Base-by-base conservation (phyloP, 2,113 vertebrate genomes). In the Tachuris rubrigastra region DNA sequence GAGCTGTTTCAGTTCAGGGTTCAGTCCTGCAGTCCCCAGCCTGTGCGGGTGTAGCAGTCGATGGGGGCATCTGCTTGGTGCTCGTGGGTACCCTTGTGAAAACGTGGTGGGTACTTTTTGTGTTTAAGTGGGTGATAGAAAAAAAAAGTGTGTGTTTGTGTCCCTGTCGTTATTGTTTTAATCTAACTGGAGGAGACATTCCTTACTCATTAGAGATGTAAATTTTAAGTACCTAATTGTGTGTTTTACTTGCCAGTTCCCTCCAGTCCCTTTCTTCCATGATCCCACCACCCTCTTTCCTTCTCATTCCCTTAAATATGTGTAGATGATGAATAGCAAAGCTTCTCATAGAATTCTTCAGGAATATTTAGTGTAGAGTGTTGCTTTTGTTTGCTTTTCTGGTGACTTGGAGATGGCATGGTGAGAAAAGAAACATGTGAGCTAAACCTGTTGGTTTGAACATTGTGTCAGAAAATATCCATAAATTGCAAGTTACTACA, bases 371-470 rank as follows among this genome's bases (percentile, higher is more conserved):
- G 85, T 82, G 90, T 90, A 85, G 84, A 90, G 94, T 94, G 96
- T 97, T 95, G 94, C 89, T 95, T 96, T 97, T 97, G 96, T 97
- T 97, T 97, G 94, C 94, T 97, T 97, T 97, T 97, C 93, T 96
- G 84, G 92, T 96, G 95, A 89, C 94, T 96, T 97, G 89, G 93
- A 96, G 94, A 96, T 96, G 95, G 95, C 95, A 94, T 95, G 89
- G 95, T 96, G 96, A 95, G 97, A 96, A 97, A 95, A 94, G 95
- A 96, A 97, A 96, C 90, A 96, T 96, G 96, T 96, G 96, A 97
- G 96, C 95, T 95, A 96, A 97, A 97, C 96, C 96, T 97, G 95
- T 96, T 94, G 96, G 93, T 97, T 97, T 97, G 97, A 97, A 96
- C 95, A 96, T 93, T 95, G 95, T 97, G 95, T 97, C 95, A 97